Evolutionary conservation across 1,140 invertebrate species (phyloP).

Genomic region (Zeugodacus cucurbitae): DNA sequence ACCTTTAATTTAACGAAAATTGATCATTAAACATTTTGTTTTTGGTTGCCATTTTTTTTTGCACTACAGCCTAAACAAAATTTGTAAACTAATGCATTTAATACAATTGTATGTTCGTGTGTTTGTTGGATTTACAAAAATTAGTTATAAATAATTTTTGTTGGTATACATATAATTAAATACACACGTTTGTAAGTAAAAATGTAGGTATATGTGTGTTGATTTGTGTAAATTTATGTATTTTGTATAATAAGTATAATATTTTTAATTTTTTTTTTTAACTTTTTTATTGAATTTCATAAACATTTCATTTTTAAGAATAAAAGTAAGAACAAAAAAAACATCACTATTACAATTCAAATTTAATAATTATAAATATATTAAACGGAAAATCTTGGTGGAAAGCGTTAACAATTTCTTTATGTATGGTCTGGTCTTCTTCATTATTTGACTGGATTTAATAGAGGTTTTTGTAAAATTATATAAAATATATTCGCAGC

Average conservation of each 20-base stretch:
- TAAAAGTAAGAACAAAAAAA: neutral
- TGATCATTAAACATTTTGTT: neutral
- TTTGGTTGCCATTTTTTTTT: neutral
- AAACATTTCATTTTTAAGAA: neutral
- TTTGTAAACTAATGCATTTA: neutral
- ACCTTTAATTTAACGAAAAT: neutral
- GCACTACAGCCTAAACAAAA: neutral
- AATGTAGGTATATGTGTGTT: neutral
- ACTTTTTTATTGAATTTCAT: neutral
- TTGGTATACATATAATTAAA: neutral
- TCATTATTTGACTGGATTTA: neutral
- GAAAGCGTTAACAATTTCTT: conserved; percentile 7
- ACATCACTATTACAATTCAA: neutral
- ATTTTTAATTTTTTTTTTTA: neutral
- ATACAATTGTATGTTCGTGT: neutral
- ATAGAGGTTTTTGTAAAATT: too few relatives aligned
- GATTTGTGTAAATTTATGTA: neutral
- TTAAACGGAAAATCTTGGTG: neutral
- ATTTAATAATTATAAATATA: neutral
- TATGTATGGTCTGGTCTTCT: neutral
- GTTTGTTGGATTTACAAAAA: neutral
- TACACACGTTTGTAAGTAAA: neutral
- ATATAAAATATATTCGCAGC: neutral
- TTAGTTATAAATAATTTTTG: too few relatives aligned
- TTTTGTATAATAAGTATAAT: neutral